These are phyloP conservation scores for Chelonoidis abingdonii DNA, from an alignment of 2,113 vertebrate genomes.

Conservation along the genomic window DNA sequence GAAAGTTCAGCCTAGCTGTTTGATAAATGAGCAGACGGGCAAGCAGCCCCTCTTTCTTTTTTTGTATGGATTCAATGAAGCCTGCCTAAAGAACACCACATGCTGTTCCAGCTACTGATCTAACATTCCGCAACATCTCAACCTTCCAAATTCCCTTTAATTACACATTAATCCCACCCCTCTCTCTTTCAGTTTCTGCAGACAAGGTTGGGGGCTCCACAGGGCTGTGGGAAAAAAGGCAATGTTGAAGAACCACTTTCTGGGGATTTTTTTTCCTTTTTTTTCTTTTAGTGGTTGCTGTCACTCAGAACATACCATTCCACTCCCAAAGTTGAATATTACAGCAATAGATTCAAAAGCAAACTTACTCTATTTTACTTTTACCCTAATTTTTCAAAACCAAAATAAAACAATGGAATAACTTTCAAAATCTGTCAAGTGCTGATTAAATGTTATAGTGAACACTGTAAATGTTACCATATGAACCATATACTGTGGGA, in stretches of 20 bases:
- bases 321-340: background rate
- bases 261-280: background rate
- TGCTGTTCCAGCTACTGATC: conserved; percentile 99
- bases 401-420: background rate
- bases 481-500: background rate
- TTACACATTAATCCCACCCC: conserved; percentile 98
- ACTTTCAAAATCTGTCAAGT: conserved; percentile 41
- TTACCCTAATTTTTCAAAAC: background rate
- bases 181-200: conserved; percentile 95
- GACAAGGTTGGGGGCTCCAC: conserved; percentile 85
- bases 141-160: conserved; percentile 99
- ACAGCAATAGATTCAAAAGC: background rate
- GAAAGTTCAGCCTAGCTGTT: conserved; percentile 94
- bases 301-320: conserved; percentile 8
- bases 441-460: conserved; percentile 24
- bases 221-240: conserved; percentile 85
- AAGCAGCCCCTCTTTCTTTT: conserved; percentile 93
- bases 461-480: conserved; percentile 52
- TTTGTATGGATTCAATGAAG: conserved; percentile 99
- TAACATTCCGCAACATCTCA: conserved; percentile 99
- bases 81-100: conserved; percentile 99
- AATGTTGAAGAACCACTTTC: conserved; percentile 77
- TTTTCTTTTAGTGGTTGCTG: background rate
- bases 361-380: background rate
- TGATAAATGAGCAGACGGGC: conserved; percentile 99